Conservation (phyloP, 2,113 vertebrate genomes). For the Centropus unirufus region DNA sequence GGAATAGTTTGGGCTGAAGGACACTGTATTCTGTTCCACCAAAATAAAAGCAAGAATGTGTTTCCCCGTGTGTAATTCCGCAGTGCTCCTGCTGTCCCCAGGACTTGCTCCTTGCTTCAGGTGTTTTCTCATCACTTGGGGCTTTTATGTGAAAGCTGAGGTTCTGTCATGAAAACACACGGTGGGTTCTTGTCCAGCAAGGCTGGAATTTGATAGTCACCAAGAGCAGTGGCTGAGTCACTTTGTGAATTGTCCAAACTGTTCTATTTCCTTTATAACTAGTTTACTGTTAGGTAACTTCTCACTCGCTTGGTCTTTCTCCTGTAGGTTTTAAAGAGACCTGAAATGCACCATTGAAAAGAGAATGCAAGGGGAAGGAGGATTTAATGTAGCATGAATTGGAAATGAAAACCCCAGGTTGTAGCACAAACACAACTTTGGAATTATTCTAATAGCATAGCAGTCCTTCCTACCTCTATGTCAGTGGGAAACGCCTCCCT, state of each 20-base stretch:
- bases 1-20: slow-evolving; percentile 14
- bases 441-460: background rate
- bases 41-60: slow-evolving; percentile 54
- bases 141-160: background rate
- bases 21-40: slow-evolving; percentile 35
- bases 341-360: background rate
- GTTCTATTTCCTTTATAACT: background rate
- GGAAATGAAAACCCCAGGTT: background rate
- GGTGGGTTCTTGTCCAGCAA: background rate
- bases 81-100: background rate
- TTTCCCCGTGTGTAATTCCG: slow-evolving; percentile 49
- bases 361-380: background rate
- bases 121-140: background rate
- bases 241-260: background rate
- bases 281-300: background rate
- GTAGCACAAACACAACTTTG: background rate
- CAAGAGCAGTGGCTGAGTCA: background rate
- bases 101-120: background rate
- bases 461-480: background rate
- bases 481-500: background rate
- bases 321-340: background rate
- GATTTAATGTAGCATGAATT: background rate
- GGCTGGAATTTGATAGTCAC: background rate
- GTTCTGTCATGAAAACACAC: background rate
- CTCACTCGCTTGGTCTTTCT: background rate